These are phyloP conservation scores for Montipora cactus DNA, from an alignment of 64 coral and sea anemone genomes.

Conservation along the genomic window DNA sequence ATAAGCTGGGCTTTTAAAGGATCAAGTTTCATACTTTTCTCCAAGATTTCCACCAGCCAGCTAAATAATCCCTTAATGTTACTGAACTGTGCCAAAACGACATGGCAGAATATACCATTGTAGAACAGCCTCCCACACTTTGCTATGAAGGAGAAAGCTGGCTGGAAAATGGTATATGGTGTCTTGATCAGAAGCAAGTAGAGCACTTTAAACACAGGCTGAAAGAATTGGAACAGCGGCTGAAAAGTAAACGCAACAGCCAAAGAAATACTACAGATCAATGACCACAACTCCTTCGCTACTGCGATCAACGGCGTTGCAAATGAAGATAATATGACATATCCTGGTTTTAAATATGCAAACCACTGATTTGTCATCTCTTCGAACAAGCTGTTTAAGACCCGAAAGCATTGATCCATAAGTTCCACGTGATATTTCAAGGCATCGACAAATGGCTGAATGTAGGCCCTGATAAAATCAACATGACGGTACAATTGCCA, in stretches of 20 bases:
- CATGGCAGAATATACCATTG: constrained; percentile 31
- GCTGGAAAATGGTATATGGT: constrained; percentile 64
- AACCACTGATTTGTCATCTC: constrained; percentile 92
- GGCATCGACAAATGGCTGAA: constrained; percentile 79
- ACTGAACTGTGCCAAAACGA: constrained; percentile 63
- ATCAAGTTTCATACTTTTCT: constrained; percentile 87
- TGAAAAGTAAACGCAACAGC: constrained; percentile 59
- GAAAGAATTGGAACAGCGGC: constrained; percentile 52
- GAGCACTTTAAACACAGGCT: constrained; percentile 68
- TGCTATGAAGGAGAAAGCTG: constrained; percentile 41
- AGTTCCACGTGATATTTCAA: constrained; percentile 82
- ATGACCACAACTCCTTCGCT: constrained; percentile 49
- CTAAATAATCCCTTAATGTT: neutral
- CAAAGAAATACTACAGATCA: constrained; percentile 14
- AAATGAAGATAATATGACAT: constrained; percentile 78
- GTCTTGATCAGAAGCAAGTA: constrained; percentile 76
- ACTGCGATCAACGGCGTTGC: constrained; percentile 70
- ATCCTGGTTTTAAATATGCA: constrained; percentile 88
- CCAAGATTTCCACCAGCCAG: constrained; percentile 64
- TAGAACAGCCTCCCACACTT: constrained; percentile 62
- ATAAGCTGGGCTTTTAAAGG: constrained; percentile 88
- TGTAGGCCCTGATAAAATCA: constrained; percentile 89
- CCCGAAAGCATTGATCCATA: constrained; percentile 78
- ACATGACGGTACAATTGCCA: constrained; percentile 99
- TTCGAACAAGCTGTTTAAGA: constrained; percentile 88